These are phyloP conservation scores for Trissolcus brochymenae DNA, from an alignment of 2,888 invertebrate genomes.

Conservation along the genomic window DNA sequence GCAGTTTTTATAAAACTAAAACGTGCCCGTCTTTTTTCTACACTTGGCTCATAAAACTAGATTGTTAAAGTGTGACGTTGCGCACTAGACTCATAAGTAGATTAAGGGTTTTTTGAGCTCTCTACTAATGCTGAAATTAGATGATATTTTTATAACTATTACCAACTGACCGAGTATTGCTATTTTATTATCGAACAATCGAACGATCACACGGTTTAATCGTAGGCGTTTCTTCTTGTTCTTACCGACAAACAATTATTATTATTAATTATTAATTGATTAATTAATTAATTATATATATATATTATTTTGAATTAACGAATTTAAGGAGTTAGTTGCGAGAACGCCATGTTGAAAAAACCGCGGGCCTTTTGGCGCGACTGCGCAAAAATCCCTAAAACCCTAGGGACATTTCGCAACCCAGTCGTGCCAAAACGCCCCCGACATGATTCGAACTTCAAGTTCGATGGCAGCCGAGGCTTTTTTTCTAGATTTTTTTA, in stretches of 20 bases:
- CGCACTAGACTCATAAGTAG: conserved; percentile 63
- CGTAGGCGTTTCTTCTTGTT: conserved; percentile 60
- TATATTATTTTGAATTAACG: conserved; percentile 46
- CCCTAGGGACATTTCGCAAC: background rate
- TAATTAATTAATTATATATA: conserved; percentile 52
- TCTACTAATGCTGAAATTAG: conserved; percentile 70
- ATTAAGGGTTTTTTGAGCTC: conserved; percentile 67
- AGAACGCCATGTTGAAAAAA: conserved; percentile 59
- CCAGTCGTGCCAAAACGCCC: background rate
- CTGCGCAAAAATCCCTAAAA: background rate
- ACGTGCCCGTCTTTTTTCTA: conserved; percentile 45
- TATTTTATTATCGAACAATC: conserved; percentile 70
- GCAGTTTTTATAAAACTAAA: background rate
- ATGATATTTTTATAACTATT: conserved; percentile 72
- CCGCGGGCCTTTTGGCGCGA: background rate
- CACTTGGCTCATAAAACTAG: conserved; percentile 63
- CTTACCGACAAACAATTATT: conserved; percentile 46
- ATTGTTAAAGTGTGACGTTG: conserved; percentile 61
- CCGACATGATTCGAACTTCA: conserved; percentile 47
- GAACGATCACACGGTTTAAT: conserved; percentile 63
- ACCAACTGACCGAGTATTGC: conserved; percentile 72
- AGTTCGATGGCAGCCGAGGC: conserved; percentile 71
- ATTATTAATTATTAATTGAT: conserved; percentile 39
- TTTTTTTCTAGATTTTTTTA: conserved; percentile 69
- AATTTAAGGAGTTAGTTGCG: conserved; percentile 67